Base-by-base conservation (phyloP, 2,888 invertebrate species). In the Digitonthophagus gazella region DNA sequence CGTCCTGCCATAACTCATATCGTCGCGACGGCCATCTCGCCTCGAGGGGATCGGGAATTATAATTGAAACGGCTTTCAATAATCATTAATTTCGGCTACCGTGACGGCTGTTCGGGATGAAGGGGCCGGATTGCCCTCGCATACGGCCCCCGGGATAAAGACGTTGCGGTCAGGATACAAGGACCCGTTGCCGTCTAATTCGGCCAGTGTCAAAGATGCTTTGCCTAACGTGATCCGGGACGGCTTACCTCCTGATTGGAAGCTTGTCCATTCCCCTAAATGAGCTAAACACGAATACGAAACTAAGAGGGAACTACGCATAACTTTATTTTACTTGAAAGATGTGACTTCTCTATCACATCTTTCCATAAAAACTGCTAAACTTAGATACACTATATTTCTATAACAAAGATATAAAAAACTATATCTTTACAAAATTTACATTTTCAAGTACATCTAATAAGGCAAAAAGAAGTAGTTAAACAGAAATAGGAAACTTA, bases 1-100 rank as follows among this genome's bases (percentile, higher is more conserved):
- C 28, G 28, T 44, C 28, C 28, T 44, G 28, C 28, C 28, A 44
- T 44, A 44, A 44, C 28, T 44, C 28, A 44, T 44, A 44, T 44
- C 28, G 28, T 44, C 28, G 28, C 28, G 28, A 44, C 28, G 28
- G 28, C 28, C 8, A 44, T 11, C 28, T 8, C 28, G 28, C 28
- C 28, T 44, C 28, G 28, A 44, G 28, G 61, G 61, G 61, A 61
- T 61, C 20, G 20, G 18, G 20, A 61, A 61, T 61, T 61, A 61
- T 61, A 61, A 61, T 61, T 61, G 61, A 61, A 61, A 61, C 61
- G 61, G 61, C 61, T 61, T 61, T 61, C 61, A 61, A 61, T 61
- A 61, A 20, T 61, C 61, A 61, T 61, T 61, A 61, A 61, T 61
- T 61, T 20, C 61, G 16, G n/a, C 28, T 5, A 44, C 28, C 11